Conservation (phyloP, 1,140 invertebrate species). For the Drosophila aff. region DNA sequence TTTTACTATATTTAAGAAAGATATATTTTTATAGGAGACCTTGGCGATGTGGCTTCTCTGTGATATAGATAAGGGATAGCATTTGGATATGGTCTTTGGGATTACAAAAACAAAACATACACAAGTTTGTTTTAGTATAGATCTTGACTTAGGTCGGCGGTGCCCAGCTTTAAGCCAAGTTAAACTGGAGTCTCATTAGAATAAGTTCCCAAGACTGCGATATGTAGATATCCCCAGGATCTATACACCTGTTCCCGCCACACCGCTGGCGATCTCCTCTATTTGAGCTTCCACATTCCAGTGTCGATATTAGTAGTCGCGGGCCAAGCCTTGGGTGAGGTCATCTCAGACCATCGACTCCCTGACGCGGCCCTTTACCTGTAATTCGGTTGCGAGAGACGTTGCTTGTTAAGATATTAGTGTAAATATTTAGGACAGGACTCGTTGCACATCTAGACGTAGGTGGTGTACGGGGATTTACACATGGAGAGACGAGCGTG, state of each 20-base stretch:
- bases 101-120: neutral
- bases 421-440: constrained; percentile 6
- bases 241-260: constrained; percentile 9
- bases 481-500: constrained; percentile 59
- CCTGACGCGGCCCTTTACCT: constrained; percentile 73
- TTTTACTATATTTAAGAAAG: constrained; percentile 34
- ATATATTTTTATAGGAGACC: constrained; percentile 22
- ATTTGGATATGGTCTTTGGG: constrained; percentile 17
- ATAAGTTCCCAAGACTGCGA: neutral
- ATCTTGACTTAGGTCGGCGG: neutral
- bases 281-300: constrained; percentile 36
- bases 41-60: constrained; percentile 5
- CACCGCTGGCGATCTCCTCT: constrained; percentile 5
- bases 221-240: constrained; percentile 11
- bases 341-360: constrained; percentile 68
- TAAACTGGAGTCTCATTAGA: neutral
- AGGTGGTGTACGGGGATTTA: constrained; percentile 55
- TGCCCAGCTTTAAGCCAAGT: neutral
- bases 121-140: neutral
- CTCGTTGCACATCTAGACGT: constrained; percentile 45
- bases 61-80: constrained; percentile 9
- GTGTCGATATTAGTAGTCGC: constrained; percentile 14
- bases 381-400: constrained; percentile 71
- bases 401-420: constrained; percentile 2
- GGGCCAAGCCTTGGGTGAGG: constrained; percentile 27